These are phyloP conservation scores for Andricus curvator DNA, from an alignment of 2,888 invertebrate genomes.

Conservation along the genomic window DNA sequence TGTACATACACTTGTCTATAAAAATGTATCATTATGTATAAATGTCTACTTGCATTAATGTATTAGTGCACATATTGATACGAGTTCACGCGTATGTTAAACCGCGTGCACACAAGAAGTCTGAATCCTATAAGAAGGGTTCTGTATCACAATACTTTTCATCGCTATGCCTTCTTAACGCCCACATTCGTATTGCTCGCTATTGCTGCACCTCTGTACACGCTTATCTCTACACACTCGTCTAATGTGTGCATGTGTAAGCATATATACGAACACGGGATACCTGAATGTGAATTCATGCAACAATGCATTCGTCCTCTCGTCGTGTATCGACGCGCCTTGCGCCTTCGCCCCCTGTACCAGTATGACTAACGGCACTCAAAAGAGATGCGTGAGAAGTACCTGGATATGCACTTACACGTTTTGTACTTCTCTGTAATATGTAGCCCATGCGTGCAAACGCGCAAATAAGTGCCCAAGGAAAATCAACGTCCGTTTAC, in stretches of 20 bases:
- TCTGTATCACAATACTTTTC: slow-evolving; percentile 6
- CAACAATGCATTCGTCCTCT: slow-evolving; percentile 45
- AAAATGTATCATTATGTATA: slow-evolving; percentile 14
- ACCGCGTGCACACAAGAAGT: not conserved
- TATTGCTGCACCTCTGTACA: slow-evolving; percentile 51
- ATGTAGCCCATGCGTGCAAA: slow-evolving; percentile 14
- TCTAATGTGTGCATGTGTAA: slow-evolving; percentile 43
- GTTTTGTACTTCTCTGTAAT: slow-evolving; percentile 3
- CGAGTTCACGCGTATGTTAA: not conserved
- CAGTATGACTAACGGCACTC: slow-evolving; percentile 14
- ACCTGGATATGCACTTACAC: slow-evolving; percentile 20
- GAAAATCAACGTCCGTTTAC: slow-evolving; percentile 1
- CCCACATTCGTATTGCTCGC: slow-evolving; percentile 47
- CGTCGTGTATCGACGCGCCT: slow-evolving; percentile 23
- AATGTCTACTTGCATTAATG: slow-evolving; percentile 39
- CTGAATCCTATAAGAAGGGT: not conserved
- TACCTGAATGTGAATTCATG: slow-evolving; percentile 43
- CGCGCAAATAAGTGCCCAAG: not conserved
- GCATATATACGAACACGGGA: slow-evolving; percentile 32
- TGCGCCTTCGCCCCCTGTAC: not conserved
- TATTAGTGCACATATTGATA: not conserved
- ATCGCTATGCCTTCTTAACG: not conserved
- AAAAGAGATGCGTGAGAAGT: slow-evolving; percentile 20
- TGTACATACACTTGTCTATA: not conserved
- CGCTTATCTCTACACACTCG: slow-evolving; percentile 53